Evolutionary conservation across 1,140 invertebrate genomes (phyloP).

Genomic region (Calliphora vicina): DNA sequence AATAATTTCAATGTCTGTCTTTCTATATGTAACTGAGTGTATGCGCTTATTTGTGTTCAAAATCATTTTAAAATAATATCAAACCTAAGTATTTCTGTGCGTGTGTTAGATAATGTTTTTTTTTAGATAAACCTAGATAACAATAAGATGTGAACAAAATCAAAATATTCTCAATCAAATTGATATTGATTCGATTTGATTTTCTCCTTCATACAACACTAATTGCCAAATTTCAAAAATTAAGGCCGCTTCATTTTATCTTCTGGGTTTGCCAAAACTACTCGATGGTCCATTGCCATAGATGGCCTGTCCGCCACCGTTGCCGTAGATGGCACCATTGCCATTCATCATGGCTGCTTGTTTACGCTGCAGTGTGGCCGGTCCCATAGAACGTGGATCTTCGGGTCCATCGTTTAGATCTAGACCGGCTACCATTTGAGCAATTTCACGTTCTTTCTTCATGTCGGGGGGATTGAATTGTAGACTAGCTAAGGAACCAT

Average conservation of each 20-base stretch:
- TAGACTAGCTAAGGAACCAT: slow-evolving; percentile 87
- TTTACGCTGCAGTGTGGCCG: slow-evolving; percentile 55
- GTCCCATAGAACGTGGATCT: slow-evolving; percentile 49
- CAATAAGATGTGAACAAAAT: neutral
- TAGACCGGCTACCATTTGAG: slow-evolving; percentile 88
- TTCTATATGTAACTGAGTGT: neutral
- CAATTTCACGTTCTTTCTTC: slow-evolving; percentile 90
- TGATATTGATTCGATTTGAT: neutral
- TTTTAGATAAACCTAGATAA: neutral
- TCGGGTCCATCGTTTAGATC: slow-evolving; percentile 76
- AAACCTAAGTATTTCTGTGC: neutral
- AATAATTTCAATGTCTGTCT: neutral
- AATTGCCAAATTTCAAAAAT: neutral
- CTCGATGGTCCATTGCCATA: slow-evolving; percentile 55
- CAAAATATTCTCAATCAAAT: neutral
- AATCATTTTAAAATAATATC: neutral
- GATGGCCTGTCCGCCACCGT: slow-evolving; percentile 43
- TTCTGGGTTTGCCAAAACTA: slow-evolving; percentile 58
- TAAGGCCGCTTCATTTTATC: slow-evolving; percentile 46
- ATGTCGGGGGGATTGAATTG: slow-evolving; percentile 81
- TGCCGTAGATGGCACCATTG: slow-evolving; percentile 39
- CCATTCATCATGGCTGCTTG: slow-evolving; percentile 42
- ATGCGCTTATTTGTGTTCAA: neutral
- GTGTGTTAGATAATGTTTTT: neutral
- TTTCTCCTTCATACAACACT: neutral